Conservation (phyloP, 2,797 vertebrate genomes). For the Rhinatrema bivittatum region DNA sequence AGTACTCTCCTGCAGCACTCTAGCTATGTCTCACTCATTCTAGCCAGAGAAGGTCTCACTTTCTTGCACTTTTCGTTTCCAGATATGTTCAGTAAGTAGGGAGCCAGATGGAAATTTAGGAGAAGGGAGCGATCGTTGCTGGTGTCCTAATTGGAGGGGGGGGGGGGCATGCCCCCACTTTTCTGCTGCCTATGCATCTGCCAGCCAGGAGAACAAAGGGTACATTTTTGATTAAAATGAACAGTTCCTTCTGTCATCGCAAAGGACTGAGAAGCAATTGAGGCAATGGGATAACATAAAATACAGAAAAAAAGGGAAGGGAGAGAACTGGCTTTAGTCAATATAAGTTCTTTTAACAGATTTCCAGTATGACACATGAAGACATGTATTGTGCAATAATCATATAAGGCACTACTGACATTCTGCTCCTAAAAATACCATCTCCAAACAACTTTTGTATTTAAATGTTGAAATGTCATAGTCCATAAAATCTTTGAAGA, state of each 20-base stretch:
- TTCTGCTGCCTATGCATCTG: too few relatives aligned
- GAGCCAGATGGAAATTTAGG: too few relatives aligned
- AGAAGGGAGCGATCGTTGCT: too few relatives aligned
- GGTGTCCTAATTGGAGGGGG: too few relatives aligned
- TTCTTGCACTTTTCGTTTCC: too few relatives aligned
- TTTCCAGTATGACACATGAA: not conserved
- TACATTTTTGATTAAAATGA: constrained; percentile 1
- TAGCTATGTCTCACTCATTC: too few relatives aligned
- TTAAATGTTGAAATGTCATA: constrained; percentile 30
- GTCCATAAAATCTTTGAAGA: constrained; percentile 34
- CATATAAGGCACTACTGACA: constrained; percentile 11
- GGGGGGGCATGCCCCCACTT: too few relatives aligned
- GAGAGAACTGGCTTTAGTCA: too few relatives aligned
- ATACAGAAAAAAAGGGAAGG: not conserved
- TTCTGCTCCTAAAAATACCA: constrained; percentile 22
- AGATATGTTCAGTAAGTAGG: too few relatives aligned
- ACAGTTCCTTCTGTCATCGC: not conserved
- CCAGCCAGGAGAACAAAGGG: not conserved
- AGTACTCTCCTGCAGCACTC: too few relatives aligned
- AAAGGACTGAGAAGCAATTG: not conserved
- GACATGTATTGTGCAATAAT: not conserved
- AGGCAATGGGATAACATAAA: not conserved
- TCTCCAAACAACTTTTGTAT: constrained; percentile 1
- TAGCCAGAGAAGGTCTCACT: too few relatives aligned
- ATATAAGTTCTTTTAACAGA: too few relatives aligned